Percentiles rank a stretch among this genome's conserved stretches.
These are phyloP conservation scores for Noctua pronuba DNA, from an alignment of 2,888 invertebrate genomes.

Conservation along the genomic window DNA sequence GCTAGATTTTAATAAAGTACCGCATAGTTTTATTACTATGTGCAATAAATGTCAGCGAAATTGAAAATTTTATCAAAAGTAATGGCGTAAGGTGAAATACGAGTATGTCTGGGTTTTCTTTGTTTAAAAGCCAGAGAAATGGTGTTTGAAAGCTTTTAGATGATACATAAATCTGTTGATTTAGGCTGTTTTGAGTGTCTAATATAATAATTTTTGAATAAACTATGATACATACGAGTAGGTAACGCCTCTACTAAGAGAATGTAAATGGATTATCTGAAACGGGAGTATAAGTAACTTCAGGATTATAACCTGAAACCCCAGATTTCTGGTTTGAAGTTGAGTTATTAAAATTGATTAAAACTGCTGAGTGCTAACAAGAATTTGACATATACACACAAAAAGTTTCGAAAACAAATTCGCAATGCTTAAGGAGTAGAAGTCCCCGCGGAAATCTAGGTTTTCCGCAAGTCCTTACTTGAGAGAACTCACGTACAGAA, in stretches of 20 bases:
- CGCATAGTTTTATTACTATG: constrained; percentile 58
- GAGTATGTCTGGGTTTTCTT: constrained; percentile 22
- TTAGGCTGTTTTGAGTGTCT: not conserved
- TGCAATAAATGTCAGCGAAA: constrained; percentile 56
- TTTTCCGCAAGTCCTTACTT: not conserved
- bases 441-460: not conserved
- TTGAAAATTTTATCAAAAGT: constrained; percentile 61
- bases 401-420: not conserved
- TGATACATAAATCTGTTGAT: constrained; percentile 35
- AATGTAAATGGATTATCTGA: not conserved
- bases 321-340: not conserved
- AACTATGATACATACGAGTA: not conserved
- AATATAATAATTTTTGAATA: not conserved
- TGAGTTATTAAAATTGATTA: not conserved
- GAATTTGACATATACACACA: not conserved
- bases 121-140: constrained; percentile 31
- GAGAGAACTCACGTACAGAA: not conserved
- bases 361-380: not conserved
- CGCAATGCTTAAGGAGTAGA: not conserved
- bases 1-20: constrained; percentile 57
- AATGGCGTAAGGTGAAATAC: constrained; percentile 38
- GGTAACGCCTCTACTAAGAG: no score
- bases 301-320: not conserved
- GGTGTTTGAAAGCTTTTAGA: constrained; percentile 32
- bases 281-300: not conserved